These are phyloP conservation scores for Amphimallon solstitiale DNA, from an alignment of 2,888 invertebrate species.

Conservation along the genomic window DNA sequence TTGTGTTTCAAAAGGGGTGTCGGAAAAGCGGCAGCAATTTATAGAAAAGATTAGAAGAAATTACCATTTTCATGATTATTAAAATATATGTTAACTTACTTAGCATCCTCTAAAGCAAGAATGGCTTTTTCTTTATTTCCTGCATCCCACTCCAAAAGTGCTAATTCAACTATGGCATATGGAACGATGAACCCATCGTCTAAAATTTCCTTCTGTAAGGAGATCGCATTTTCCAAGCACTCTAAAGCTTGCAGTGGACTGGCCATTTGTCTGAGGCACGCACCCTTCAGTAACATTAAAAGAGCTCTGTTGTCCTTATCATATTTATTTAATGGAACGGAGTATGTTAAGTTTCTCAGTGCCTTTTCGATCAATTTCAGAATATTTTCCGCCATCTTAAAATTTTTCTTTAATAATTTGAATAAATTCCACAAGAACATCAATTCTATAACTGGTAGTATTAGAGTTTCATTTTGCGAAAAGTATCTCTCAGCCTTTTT, in stretches of 20 bases:
- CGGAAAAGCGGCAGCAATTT: too few species aligned
- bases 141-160: conserved; percentile 78
- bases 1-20: too few species aligned
- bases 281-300: conserved; percentile 81
- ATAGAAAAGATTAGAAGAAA: too few species aligned
- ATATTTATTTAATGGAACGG: conserved; percentile 63
- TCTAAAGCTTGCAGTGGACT: conserved; percentile 82
- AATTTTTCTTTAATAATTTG: conserved; percentile 79
- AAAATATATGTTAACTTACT: conserved; percentile 66
- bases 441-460: conserved; percentile 87
- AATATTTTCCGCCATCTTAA: conserved; percentile 69
- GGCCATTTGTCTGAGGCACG: conserved; percentile 82
- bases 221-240: conserved; percentile 72
- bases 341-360: conserved; percentile 54
- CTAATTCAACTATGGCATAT: conserved; percentile 87
- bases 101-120: conserved; percentile 81
- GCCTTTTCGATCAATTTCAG: conserved; percentile 72
- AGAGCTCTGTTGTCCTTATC: conserved; percentile 80
- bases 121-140: conserved; percentile 76
- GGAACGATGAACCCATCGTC: conserved; percentile 88
- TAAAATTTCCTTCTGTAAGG: conserved; percentile 75
- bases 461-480: conserved; percentile 76
- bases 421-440: conserved; percentile 95
- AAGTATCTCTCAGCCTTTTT: conserved; percentile 84
- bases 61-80: too few species aligned